phyloP scores from a whole-genome alignment of 2,888 invertebrate genomes.

The Nipponacmea schrenckii region DNA sequence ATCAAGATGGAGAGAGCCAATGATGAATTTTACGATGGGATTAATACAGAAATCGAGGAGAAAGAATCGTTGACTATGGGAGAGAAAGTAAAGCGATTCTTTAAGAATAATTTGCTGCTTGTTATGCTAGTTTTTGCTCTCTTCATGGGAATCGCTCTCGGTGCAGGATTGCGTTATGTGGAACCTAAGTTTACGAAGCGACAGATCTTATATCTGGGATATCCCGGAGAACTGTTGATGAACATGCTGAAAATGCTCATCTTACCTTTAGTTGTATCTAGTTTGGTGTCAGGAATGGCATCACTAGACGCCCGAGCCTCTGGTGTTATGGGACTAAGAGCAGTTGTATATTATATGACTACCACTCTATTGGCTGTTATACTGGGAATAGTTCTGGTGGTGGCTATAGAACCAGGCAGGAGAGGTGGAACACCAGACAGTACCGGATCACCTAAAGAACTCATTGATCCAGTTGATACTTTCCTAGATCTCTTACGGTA shows the following conservation, averaged over 20 bases:
- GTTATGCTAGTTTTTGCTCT: conserved; percentile 73
- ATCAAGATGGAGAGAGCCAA: no score
- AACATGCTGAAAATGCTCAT: conserved; percentile 77
- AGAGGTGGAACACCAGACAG: conserved; percentile 19
- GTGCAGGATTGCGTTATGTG: conserved; percentile 71
- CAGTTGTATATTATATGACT: conserved; percentile 88
- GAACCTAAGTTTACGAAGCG: conserved; percentile 75
- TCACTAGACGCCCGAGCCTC: conserved; percentile 88
- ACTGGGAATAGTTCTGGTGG: conserved; percentile 87
- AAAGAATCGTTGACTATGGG: conserved; percentile 4
- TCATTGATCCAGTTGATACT: conserved; percentile 37
- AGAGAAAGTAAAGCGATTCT: conserved; percentile 12
- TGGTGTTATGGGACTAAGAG: conserved; percentile 84
- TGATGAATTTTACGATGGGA: no score
- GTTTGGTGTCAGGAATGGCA: conserved; percentile 79
- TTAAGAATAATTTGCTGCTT: conserved; percentile 70
- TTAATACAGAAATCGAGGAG: no score
- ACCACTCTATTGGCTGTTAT: conserved; percentile 92
- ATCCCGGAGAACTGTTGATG: conserved; percentile 78
- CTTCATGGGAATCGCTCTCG: conserved; percentile 70
- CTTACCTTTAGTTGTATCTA: conserved; percentile 76
- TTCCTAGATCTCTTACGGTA: conserved; percentile 41
- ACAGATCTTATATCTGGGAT: conserved; percentile 73
- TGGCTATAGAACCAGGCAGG: conserved; percentile 82
- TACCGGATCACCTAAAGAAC: conserved; percentile 17